phyloP scores from a whole-genome alignment of 2,113 vertebrate species.

The Plectropomus leopardus region DNA sequence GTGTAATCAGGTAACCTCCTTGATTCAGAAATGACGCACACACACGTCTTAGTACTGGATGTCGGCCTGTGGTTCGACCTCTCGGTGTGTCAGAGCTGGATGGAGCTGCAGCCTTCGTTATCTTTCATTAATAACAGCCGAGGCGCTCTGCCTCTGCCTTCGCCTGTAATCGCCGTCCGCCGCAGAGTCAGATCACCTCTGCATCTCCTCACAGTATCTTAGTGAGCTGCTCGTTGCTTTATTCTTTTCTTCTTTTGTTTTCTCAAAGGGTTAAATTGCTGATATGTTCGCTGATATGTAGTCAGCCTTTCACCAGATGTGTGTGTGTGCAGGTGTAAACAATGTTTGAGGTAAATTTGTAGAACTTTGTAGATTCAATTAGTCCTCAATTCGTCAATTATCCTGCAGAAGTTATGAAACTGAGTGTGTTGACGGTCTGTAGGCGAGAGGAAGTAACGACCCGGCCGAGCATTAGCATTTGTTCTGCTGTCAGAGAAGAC shows the following conservation, averaged over 20 bases:
- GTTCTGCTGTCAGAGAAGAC: conserved; percentile 67
- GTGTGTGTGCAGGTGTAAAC: too few relatives aligned
- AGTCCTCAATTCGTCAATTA: too few relatives aligned
- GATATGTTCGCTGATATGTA: too few relatives aligned
- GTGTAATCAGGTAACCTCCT: not conserved
- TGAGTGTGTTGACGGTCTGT: too few relatives aligned
- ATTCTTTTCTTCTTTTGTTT: too few relatives aligned
- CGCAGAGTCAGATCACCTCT: not conserved
- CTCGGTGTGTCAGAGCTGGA: too few relatives aligned
- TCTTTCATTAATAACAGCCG: conserved; percentile 31
- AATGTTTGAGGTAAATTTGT: too few relatives aligned
- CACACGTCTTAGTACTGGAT: not conserved
- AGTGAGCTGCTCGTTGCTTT: too few relatives aligned
- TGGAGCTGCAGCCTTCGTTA: conserved; percentile 36
- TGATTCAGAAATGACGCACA: not conserved
- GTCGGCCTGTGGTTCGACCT: not conserved
- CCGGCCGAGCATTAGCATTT: conserved; percentile 43
- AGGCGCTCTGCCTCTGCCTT: not conserved
- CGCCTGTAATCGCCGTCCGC: conserved; percentile 3
- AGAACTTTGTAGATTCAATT: too few relatives aligned
- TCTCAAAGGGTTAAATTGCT: too few relatives aligned
- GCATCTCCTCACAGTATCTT: not conserved
- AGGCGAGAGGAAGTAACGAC: not conserved
- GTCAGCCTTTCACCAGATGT: too few relatives aligned
- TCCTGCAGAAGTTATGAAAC: too few relatives aligned